These are phyloP conservation scores for Eulemur mongoz DNA, from an alignment of 2,797 vertebrate species.

Conservation along the genomic window DNA sequence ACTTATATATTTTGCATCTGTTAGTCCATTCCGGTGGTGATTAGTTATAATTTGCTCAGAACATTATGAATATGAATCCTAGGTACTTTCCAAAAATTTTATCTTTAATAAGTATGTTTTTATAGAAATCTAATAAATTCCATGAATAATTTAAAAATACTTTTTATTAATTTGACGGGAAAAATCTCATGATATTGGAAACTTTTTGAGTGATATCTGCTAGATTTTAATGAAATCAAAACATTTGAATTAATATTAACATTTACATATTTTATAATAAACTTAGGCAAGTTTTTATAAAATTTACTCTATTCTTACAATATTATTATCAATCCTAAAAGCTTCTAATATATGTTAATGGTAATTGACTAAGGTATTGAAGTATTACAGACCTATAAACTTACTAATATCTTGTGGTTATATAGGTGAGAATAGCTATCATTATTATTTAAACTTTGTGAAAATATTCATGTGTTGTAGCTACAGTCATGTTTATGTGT, in stretches of 20 bases:
- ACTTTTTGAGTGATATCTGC: not conserved
- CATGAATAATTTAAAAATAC: not conserved
- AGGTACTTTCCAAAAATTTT: conserved; percentile 43
- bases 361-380: conserved; percentile 31
- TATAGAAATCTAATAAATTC: not conserved
- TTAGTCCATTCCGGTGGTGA: not conserved
- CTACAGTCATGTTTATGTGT: not conserved
- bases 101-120: not conserved
- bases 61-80: conserved; percentile 7
- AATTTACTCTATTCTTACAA: not conserved
- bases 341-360: not conserved
- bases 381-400: not conserved
- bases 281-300: not conserved
- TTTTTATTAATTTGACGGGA: conserved; percentile 28
- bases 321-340: conserved; percentile 11
- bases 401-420: conserved; percentile 20
- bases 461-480: conserved; percentile 1
- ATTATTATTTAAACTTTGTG: conserved; percentile 29
- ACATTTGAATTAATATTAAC: not conserved
- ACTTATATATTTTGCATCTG: not conserved
- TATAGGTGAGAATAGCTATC: not conserved
- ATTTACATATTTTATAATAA: not conserved
- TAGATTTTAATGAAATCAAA: conserved; percentile 48
- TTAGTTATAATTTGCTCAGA: not conserved
- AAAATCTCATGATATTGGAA: not conserved